Percentiles rank a stretch among this genome's conserved stretches.
These are phyloP conservation scores for Phaethornis superciliosus DNA, from an alignment of 2,113 vertebrate species.

Conservation along the genomic window DNA sequence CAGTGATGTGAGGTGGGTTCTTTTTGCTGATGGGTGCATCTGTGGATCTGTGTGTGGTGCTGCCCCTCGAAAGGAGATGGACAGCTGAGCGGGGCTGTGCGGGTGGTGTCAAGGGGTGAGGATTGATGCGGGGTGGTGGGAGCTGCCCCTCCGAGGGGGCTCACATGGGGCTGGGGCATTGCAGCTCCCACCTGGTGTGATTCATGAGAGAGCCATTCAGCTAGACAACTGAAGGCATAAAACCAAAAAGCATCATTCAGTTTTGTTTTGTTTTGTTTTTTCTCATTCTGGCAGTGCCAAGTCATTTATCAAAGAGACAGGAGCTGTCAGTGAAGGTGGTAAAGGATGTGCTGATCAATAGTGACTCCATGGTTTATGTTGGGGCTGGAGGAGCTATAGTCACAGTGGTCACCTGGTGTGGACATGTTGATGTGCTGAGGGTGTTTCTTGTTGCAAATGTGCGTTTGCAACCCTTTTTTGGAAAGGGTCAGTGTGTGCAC, in stretches of 20 bases:
- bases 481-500: rapidly evolving
- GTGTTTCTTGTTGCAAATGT: rapidly evolving
- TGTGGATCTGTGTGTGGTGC: rapidly evolving
- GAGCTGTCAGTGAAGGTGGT: not conserved
- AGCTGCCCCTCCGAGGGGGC: not conserved
- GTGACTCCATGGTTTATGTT: rapidly evolving
- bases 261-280: too few species aligned
- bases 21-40: too few species aligned
- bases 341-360: not conserved
- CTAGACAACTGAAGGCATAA: not conserved
- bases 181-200: not conserved
- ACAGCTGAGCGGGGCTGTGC: not conserved
- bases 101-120: too few species aligned
- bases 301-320: not conserved
- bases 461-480: too few species aligned
- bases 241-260: not conserved
- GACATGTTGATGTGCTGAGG: not conserved
- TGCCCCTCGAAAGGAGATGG: not conserved
- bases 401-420: rapidly evolving
- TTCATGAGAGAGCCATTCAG: not conserved
- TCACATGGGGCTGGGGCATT: rapidly evolving
- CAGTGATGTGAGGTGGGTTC: rapidly evolving
- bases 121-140: too few species aligned
- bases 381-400: too few species aligned
- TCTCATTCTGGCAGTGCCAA: not conserved